Percentiles rank a stretch among this genome's conserved stretches.
Evolutionary conservation across 30 jellyfish, hydroid and myxozoan species (phyloP).

Genomic region (Calvadosia cruxmelitensis): DNA sequence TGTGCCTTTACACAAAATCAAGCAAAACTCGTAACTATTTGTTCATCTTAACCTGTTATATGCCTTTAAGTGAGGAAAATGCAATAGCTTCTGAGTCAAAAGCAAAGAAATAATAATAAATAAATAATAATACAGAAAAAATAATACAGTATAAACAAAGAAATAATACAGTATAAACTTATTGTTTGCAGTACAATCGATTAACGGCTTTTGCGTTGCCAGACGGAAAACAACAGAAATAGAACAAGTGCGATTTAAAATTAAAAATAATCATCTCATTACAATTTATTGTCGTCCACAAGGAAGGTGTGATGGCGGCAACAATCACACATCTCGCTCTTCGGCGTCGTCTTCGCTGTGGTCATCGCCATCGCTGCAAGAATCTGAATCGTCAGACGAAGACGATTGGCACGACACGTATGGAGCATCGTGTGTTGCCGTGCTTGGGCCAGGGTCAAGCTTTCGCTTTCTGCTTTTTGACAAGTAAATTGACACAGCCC

Average conservation of each 20-base stretch:
- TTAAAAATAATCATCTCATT: too few relatives aligned
- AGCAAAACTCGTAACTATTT: too few relatives aligned
- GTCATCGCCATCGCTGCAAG: neutral
- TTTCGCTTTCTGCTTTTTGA: constrained; percentile 18
- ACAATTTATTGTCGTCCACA: too few relatives aligned
- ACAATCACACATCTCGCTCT: too few relatives aligned
- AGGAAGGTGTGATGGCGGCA: too few relatives aligned
- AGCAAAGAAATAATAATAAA: neutral
- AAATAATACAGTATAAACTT: neutral
- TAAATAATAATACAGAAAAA: neutral
- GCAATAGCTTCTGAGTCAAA: too few relatives aligned
- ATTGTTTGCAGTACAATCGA: neutral
- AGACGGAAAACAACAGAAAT: too few relatives aligned
- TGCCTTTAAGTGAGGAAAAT: too few relatives aligned
- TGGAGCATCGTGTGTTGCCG: constrained; percentile 11
- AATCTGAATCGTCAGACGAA: neutral
- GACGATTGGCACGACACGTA: neutral
- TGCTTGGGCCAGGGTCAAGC: neutral
- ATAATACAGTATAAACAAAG: too few relatives aligned
- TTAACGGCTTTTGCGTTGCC: neutral
- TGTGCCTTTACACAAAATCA: too few relatives aligned
- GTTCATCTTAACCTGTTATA: neutral
- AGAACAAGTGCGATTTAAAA: neutral
- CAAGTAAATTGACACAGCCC: constrained; percentile 1
- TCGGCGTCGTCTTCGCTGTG: too few relatives aligned